A percentile compares a stretch with the other conserved stretches of the same genome.
Evolutionary conservation across 2,888 invertebrate species (phyloP).

Genomic region (Gisinianus flammeolus): DNA sequence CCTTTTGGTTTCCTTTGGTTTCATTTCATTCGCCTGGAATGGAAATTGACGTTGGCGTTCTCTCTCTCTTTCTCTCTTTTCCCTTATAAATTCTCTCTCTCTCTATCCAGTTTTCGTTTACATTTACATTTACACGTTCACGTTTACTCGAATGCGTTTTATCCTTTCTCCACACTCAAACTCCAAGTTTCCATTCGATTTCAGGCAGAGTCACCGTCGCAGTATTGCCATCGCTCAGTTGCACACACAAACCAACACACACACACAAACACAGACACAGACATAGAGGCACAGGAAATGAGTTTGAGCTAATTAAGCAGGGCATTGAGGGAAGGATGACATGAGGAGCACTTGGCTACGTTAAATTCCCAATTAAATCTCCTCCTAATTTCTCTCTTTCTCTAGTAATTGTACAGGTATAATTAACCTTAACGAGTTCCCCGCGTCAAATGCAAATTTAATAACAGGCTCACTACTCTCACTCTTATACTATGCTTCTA

Average conservation of each 20-base stretch:
- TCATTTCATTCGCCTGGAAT: too few species aligned
- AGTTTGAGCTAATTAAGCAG: constrained; percentile 47
- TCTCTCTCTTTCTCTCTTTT: neutral
- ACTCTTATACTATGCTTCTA: neutral
- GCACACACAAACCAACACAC: neutral
- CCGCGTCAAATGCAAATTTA: constrained; percentile 48
- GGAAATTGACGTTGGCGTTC: neutral
- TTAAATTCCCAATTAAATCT: constrained; percentile 51
- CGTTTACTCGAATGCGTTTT: neutral
- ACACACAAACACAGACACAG: constrained; percentile 18
- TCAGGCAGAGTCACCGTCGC: too few species aligned
- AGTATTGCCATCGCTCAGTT: too few species aligned
- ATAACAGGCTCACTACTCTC: constrained; percentile 37
- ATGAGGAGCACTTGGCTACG: constrained; percentile 34
- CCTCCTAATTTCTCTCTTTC: constrained; percentile 46
- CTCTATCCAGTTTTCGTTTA: neutral
- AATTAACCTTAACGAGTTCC: constrained; percentile 47
- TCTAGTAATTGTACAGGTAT: constrained; percentile 40
- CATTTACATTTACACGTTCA: neutral
- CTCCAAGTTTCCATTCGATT: too few species aligned
- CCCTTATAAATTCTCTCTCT: neutral
- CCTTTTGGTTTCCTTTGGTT: constrained; percentile 6
- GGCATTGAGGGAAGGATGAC: constrained; percentile 35
- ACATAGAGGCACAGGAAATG: constrained; percentile 31
- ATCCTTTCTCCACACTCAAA: too few species aligned